phyloP scores from a whole-genome alignment of 2,797 vertebrate species.

The Jordanella pulchra region DNA sequence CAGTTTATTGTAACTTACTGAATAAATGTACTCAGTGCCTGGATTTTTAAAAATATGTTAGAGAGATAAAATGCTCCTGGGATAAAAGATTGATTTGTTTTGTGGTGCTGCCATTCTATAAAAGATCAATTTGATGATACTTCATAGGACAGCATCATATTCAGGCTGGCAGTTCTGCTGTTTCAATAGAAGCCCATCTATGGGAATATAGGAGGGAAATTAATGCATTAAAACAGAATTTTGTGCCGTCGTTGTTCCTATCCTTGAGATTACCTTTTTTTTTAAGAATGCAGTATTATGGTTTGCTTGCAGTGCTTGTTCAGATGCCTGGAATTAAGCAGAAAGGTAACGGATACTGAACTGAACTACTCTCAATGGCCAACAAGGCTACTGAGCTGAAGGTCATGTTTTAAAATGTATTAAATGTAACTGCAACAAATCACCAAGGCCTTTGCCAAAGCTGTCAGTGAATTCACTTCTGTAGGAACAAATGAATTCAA shows the following conservation, averaged over 20 bases:
- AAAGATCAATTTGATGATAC: conserved; percentile 68
- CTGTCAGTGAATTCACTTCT: conserved; percentile 16
- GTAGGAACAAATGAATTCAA: conserved; percentile 6
- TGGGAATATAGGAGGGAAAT: conserved; percentile 15
- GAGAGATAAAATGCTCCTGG: background rate
- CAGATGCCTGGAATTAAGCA: conserved; percentile 27
- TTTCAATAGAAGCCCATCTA: conserved; percentile 36
- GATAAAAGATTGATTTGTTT: background rate
- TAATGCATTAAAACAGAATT: conserved; percentile 45
- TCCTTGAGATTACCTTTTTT: conserved; percentile 41
- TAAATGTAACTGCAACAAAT: conserved; percentile 1
- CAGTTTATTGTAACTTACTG: background rate
- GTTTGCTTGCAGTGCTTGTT: conserved; percentile 39
- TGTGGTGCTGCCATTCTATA: conserved; percentile 34
- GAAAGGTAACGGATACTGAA: conserved; percentile 42
- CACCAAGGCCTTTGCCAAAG: conserved; percentile 3
- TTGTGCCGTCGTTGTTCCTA: conserved; percentile 56
- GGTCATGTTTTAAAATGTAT: conserved; percentile 6
- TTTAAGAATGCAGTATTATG: conserved; percentile 22
- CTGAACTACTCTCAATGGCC: conserved; percentile 14
- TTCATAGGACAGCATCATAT: conserved; percentile 68
- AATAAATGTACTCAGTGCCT: background rate
- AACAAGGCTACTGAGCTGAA: conserved; percentile 21
- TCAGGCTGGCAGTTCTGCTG: conserved; percentile 46
- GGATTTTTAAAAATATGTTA: background rate